Base-by-base conservation (phyloP, 1,140 invertebrate genomes). In the Pogonus chalceus region DNA sequence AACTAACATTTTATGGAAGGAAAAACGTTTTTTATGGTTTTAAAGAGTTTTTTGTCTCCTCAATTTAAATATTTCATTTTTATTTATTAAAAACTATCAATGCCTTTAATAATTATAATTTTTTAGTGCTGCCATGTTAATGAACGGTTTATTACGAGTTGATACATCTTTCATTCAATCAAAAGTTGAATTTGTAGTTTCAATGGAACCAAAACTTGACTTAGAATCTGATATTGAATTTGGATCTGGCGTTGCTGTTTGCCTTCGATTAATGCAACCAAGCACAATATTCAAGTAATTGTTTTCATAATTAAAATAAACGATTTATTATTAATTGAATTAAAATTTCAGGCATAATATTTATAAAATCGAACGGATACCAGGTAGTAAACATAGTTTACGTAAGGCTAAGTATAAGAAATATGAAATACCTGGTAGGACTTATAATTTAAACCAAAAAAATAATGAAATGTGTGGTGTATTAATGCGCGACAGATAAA, bases 201-300 rank as follows among this genome's bases (percentile, higher is more conserved):
- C 80, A 2, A 72, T 83, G 21, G 84, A 89, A 64, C 82, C 85
- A 0, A 81, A 81, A 58, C 72, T 93, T 3, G 80, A 85, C 64
- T 76, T 92, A 26, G 73, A 80, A 21, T 86, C 87, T 0, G 81
- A 92, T 65, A 77, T 90, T 26, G 84, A 92, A 61, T 93, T 93
- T 68, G 87, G 83, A 39, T 79, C 80, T 20, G 80, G 78, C 35
- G 79, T 88, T 14, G 81, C 84, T 57, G 75, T 92, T 23, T 94
- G 90, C 66, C 80, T 93, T 72, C 84, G 87, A 65, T 75, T 93
- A 56, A 80, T 75, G 24, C 83, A 90, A 60, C 85, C 86, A 2
- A 75, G 83, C 49, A 79, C 83, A 21, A 61, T 71, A 1, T 72
- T 87, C 26, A 80, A 72, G 84, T 87, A 68, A 76, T 68, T 23